phyloP scores from a whole-genome alignment of 2,113 vertebrate genomes.

The Blennius ocellaris region DNA sequence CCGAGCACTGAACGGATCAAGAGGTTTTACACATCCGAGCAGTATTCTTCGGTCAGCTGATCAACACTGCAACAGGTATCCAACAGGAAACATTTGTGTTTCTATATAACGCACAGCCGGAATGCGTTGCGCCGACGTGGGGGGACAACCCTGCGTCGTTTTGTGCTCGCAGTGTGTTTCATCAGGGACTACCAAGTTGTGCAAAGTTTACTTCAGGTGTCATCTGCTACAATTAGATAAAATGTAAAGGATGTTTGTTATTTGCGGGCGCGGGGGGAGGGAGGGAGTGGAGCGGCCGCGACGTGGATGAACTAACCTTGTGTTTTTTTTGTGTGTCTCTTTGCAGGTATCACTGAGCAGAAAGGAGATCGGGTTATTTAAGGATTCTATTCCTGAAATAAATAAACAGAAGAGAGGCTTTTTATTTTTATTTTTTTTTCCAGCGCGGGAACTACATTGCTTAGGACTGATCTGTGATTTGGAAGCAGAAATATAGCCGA shows the following conservation, averaged over 20 bases:
- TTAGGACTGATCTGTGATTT: constrained; percentile 53
- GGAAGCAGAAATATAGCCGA: constrained; percentile 37
- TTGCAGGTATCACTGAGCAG: constrained; percentile 72
- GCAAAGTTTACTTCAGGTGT: constrained; percentile 30
- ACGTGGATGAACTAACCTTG: constrained; percentile 31
- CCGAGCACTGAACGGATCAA: constrained; percentile 63
- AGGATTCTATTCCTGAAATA: constrained; percentile 68
- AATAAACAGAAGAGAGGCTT: constrained; percentile 38
- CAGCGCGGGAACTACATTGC: constrained; percentile 48
- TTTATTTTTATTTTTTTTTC: background rate
- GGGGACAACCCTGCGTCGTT: background rate
- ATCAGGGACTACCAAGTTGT: background rate
- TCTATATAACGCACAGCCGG: background rate
- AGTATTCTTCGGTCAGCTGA: constrained; percentile 69
- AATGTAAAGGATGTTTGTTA: background rate
- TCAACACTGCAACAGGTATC: constrained; percentile 73
- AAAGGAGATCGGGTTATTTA: constrained; percentile 36
- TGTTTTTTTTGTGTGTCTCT: constrained; percentile 56
- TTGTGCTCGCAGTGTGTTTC: background rate
- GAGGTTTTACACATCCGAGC: constrained; percentile 60
- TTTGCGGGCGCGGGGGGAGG: constrained; percentile 3
- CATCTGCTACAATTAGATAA: constrained; percentile 16
- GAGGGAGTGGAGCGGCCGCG: background rate
- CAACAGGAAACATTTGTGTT: constrained; percentile 16
- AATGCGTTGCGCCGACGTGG: background rate